Base-by-base conservation (phyloP, 1,140 invertebrate genomes). In the Archivesica marissinica region DNA sequence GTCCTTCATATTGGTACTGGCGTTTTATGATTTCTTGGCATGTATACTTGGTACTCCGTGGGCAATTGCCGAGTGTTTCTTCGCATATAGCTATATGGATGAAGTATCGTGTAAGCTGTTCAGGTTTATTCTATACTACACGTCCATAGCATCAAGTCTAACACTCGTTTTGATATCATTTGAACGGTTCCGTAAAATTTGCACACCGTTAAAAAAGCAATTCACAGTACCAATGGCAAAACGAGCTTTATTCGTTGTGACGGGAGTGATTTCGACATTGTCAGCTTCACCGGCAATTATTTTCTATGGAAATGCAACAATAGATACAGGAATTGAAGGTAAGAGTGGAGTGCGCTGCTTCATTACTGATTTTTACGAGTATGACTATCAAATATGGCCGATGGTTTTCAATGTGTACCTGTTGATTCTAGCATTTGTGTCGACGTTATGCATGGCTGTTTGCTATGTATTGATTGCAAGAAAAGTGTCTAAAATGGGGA, bases 141-240 rank as follows among this genome's bases (percentile, higher is more conserved):
- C 88, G 1, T 72, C 86, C 0, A 77, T 90, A 25, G 76, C 88
- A 0, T 91, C 90, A 17, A 88, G 86, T 35, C 81, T 90, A 35
- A 88, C 87, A 1, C 79, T 91, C 23, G 85, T 92, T 11, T 68
- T 88, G 7, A 89, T 92, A 44, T 88, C 90, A 11, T 54, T 89
- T 13, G 91, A 92, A 50, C 78, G 91, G 33, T 87, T 87, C 74
- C 79, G 88, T 41, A 88, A 90, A 72, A 88, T 92, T 0, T 90
- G 89, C 38, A 72, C 50, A 30, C 90, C 90, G 2, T 64, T 92
- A 17, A 68, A 86, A 59, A 74, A 74, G 28, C 90, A 91, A 66
- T 85, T 90, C 64, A 86, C 88, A 1, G 75, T 86, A 13, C 15
- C 52, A 15, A 61, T 44, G 54, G 80, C 80, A 2, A 83, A 83